phyloP scores from a whole-genome alignment of 2,888 invertebrate species.

The Xestia sexstrigata region DNA sequence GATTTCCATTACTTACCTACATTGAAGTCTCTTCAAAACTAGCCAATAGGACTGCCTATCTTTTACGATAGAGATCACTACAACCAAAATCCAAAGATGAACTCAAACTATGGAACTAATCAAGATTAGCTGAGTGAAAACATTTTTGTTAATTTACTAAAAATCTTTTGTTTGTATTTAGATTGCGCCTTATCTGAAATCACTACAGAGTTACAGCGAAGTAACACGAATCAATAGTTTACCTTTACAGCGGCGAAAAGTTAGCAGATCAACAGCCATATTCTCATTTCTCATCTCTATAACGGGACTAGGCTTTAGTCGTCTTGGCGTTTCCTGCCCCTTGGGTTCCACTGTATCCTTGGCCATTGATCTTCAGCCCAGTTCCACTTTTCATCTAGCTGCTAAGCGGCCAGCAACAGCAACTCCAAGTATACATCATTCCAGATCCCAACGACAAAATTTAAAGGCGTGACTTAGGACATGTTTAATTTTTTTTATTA shows the following conservation, averaged over 20 bases:
- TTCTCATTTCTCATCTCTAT: no score
- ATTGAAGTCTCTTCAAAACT: neutral
- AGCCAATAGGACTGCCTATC: neutral
- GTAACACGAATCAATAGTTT: slow-evolving; percentile 35
- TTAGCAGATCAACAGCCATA: slow-evolving; percentile 27
- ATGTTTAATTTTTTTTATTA: neutral
- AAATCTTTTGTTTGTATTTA: slow-evolving; percentile 27
- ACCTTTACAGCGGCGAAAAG: neutral
- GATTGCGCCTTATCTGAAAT: slow-evolving; percentile 42
- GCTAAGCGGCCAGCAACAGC: neutral
- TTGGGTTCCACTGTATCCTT: neutral
- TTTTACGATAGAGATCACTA: neutral
- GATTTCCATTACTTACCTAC: no score
- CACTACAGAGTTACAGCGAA: slow-evolving; percentile 27
- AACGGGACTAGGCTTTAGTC: no score
- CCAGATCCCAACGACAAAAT: neutral
- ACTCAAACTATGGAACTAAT: neutral
- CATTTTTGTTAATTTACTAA: neutral
- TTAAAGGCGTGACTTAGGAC: neutral
- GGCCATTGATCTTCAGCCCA: neutral
- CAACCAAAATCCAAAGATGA: neutral
- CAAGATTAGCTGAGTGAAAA: no score
- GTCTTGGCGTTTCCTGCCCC: neutral
- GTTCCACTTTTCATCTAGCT: neutral
- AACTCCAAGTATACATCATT: neutral